A percentile compares a stretch with the other conserved stretches of the same genome.
Evolutionary conservation across 2,888 invertebrate genomes (phyloP).

Genomic region (Diploptera punctata): DNA sequence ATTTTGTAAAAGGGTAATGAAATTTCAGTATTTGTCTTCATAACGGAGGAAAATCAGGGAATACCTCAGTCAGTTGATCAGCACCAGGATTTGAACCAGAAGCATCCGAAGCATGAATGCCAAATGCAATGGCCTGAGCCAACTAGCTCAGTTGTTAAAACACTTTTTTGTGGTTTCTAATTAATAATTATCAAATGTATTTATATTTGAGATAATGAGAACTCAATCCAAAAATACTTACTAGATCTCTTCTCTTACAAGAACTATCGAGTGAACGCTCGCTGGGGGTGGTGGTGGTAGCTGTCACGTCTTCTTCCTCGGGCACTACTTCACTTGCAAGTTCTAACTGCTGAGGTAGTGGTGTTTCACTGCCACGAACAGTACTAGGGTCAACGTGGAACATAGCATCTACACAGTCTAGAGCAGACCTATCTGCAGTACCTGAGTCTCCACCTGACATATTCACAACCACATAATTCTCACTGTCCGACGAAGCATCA

Average conservation of each 20-base stretch:
- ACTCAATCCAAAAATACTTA: constrained; percentile 54
- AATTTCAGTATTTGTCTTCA: too few relatives aligned
- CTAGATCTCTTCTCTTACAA: constrained; percentile 79
- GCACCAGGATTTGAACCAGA: too few relatives aligned
- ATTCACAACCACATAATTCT: constrained; percentile 76
- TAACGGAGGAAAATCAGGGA: too few relatives aligned
- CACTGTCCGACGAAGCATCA: constrained; percentile 88
- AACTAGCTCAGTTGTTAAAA: too few relatives aligned
- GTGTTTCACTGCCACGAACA: constrained; percentile 31
- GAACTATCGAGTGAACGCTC: constrained; percentile 83
- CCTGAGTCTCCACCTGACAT: constrained; percentile 44
- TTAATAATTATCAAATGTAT: too few relatives aligned
- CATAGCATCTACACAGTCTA: constrained; percentile 64
- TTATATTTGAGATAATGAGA: too few relatives aligned
- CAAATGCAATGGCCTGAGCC: too few relatives aligned
- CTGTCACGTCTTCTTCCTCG: constrained; percentile 69
- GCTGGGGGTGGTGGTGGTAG: constrained; percentile 78
- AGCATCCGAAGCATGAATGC: too few relatives aligned
- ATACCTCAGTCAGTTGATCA: too few relatives aligned
- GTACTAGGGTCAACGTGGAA: constrained; percentile 56
- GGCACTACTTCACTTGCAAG: constrained; percentile 86
- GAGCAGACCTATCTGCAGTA: constrained; percentile 59
- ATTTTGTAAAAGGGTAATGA: too few relatives aligned
- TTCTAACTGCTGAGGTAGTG: constrained; percentile 61
- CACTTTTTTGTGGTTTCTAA: too few relatives aligned